Percentiles rank a stretch among this genome's conserved stretches.
Conservation (phyloP, 2,113 vertebrate species). For the Zosterops borbonicus region DNA sequence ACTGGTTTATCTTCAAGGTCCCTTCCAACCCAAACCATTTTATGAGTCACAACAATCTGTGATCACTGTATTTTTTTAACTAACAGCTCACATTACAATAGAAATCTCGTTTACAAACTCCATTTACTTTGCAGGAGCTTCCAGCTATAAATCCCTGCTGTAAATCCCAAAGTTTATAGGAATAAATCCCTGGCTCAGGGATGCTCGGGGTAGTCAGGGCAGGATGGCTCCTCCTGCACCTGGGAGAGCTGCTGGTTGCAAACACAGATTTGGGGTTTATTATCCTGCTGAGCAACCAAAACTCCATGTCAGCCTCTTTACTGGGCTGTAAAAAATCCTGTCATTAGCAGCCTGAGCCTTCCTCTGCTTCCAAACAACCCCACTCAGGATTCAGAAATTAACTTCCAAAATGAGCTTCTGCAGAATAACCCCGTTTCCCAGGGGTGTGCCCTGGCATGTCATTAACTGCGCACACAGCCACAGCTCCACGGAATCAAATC, state of each 20-base stretch:
- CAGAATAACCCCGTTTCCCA: background rate
- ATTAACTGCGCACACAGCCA: background rate
- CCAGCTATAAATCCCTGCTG: background rate
- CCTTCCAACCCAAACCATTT: background rate
- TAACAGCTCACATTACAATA: background rate
- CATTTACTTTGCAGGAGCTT: background rate
- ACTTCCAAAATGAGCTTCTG: background rate
- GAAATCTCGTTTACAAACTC: background rate
- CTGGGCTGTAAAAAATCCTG: background rate
- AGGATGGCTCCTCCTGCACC: background rate
- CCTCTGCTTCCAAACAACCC: background rate
- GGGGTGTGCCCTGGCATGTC: rapidly evolving
- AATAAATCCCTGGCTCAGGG: background rate
- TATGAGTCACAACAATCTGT: rapidly evolving
- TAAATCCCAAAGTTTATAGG: background rate
- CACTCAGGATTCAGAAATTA: background rate
- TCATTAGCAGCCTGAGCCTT: background rate
- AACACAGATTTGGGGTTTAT: too few species aligned
- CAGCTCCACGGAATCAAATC: background rate
- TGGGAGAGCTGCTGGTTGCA: background rate
- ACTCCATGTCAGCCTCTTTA: background rate
- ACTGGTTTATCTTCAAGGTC: background rate
- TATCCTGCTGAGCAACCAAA: background rate
- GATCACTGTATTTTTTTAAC: background rate
- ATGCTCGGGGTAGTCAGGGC: background rate